Evolutionary conservation across 1,140 invertebrate genomes (phyloP), one percentile per base, ranked within the genome.

Genomic region (Sycophila sp.): DNA sequence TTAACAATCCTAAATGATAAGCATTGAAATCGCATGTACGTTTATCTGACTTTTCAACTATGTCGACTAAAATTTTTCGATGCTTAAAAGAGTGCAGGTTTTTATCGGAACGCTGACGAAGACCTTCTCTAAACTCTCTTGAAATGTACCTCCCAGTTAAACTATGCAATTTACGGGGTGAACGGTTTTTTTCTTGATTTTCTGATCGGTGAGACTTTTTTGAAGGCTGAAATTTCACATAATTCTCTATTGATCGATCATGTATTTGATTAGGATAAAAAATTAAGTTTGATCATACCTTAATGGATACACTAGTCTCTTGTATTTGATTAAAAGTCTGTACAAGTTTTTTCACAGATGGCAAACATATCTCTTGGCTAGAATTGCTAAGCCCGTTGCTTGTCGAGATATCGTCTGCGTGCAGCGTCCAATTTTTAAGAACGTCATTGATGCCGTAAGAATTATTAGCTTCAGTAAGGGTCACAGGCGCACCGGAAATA

Each of bases 131-230:
- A 76, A 94, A 92, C 83, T 94, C 90, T 75, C 88, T 90, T 1
- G 92, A 91, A 34, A 95, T 87, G 72, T 91, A 93, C 74, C 93
- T 87, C n/a, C 93, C 93, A 28, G 93, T 95, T 73, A 95, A 82
- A 84, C 93, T 94, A 80, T 94, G 92, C 81, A 94, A 91, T 82
- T 93, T 84, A n/a, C 76, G 78, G 1, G 86, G 85, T 13, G 77
- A 78, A 51, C 81, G 78, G 36, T 83, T 73, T 56, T 83, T 80
- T 22, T 17, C 34, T 40, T 24, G 30, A 22, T 3, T 42, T 8
- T 74, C 70, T 1, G 49, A 19, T 67, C 64, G 70, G n/a, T 72
- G 47, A 2, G 11, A n/a, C 10, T 8, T 22, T 58, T 76, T 78
- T 15, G 56, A 42, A 55, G 28, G 17, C 81, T 81, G 28, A 32